Evolutionary conservation across 2,797 vertebrate genomes (phyloP).

Genomic region (Molossus molossus): DNA sequence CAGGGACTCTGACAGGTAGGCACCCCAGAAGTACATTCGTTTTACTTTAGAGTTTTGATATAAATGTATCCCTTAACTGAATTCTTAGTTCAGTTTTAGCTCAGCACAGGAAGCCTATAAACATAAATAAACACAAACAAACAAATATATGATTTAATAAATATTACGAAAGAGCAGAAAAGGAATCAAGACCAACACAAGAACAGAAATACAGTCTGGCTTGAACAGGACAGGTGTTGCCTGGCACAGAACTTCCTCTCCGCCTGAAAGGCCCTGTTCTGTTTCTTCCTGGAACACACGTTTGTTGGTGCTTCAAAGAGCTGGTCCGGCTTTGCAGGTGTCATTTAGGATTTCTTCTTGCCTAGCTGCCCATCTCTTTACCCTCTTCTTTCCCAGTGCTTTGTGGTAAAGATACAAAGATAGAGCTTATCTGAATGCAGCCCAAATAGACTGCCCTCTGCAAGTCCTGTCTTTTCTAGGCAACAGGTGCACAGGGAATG

Average conservation of each 20-base stretch:
- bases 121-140: neutral
- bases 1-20: neutral
- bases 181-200: neutral
- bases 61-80: neutral
- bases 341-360: neutral
- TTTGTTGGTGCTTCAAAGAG: neutral
- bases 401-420: slow-evolving; percentile 39
- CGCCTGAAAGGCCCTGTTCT: neutral
- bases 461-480: neutral
- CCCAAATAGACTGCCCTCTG: neutral
- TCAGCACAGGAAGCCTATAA: neutral
- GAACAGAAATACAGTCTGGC: neutral
- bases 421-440: neutral
- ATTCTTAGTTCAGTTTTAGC: neutral
- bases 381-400: neutral
- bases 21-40: neutral
- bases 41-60: neutral
- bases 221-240: neutral
- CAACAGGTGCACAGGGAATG: neutral
- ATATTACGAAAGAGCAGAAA: neutral
- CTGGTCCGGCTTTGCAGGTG: neutral
- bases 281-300: neutral
- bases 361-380: neutral
- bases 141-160: neutral
- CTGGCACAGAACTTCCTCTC: neutral